Base-by-base conservation (phyloP, 2,797 vertebrate genomes). In the Pristis pectinata region DNA sequence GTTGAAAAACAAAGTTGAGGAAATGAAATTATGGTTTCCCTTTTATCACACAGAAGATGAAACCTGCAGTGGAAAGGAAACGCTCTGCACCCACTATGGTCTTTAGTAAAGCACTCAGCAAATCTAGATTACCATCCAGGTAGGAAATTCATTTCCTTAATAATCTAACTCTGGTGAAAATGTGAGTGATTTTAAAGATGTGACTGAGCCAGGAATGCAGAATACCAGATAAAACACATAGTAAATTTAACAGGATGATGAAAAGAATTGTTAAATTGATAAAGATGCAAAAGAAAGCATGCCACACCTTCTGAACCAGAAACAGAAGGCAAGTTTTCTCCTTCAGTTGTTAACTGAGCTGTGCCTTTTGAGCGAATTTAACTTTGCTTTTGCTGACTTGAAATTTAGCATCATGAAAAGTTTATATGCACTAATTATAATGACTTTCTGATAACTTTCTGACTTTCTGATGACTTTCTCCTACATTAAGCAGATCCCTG, bases 1-100 rank as follows among this genome's bases (percentile, higher is more conserved):
- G 24, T 70, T 93, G 93, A 27, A 49, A 93, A 67, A 59, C 53
- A 59, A 61, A 15, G 85, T 59, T 67, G 37, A 93, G 19, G 7
- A 53, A n/a, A 76, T 19, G 24, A 49, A 19, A 76, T 41, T 17
- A 22, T 56, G 77, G 6, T 93, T 72, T 44, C 59, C 72, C 94
- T 96, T 95, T 95, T 96, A 95, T 95, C 95, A 94, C 95, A 67
- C 96, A 97, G 97, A 97, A 96, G 95, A 97, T 97, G 97, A 97
- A 97, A 96, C 96, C 97, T 76, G 95, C 96, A 0, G 95, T 96
- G 37, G 96, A 97, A 64, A 96, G 97, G 95, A 96, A 96, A 95
- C 96, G 96, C 61, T 97, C 97, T 7, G 95, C 97, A 24, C 95
- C 96, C 30, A 96, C 96, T 61, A 94, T 94, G 92, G 95, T 96